Evolutionary conservation across 1,140 invertebrate species (phyloP), one percentile per base, ranked within the genome.

Genomic region (Nasonia longicornis): DNA sequence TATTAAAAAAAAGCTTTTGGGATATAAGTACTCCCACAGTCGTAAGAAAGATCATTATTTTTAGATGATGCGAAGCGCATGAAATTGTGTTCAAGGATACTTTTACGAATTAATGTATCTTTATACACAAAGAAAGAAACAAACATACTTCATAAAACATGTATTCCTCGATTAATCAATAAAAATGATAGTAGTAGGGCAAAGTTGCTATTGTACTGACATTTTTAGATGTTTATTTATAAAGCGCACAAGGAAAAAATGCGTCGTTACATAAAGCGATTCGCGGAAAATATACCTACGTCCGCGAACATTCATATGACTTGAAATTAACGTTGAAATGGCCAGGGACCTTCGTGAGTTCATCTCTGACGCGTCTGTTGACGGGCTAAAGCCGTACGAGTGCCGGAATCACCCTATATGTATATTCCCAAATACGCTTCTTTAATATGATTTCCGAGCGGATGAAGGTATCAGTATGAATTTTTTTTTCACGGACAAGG

Each of bases 381-480:
- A 45, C 14, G 26, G 10, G 20, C 26, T 67, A 67, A 35, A 77
- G 63, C 75, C 75, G 31, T 69, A 35, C 38, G 31, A 80, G 58
- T 73, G 58, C 38, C 70, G 45, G 45, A 73, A 73, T 26, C n/a
- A 2, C n/a, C 29, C 14, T 29, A 26, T 22, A 10, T 52, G 4
- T 52, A 45, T 70, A 58, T 69, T 48, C 31, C 11, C 6, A 72
- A 72, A 72, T 63, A 72, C 12, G 35, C 20, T 22, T 58, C 42
- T n/a, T 45, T 38, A 71, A 79, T 71, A 29, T 12, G 64, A 77
- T 35, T 77, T 67, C 22, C 29, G 12, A 67, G 29, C 66, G 66
- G 66, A 67, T 67, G 66, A 58, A 58, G 20, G 52, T 58, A 58
- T 58, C 52, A 58, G 52, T 58, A 58, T 58, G 52, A n/a, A 20